These are phyloP conservation scores for Drosophila trichaetosa DNA, from an alignment of 2,888 invertebrate genomes.

Conservation along the genomic window DNA sequence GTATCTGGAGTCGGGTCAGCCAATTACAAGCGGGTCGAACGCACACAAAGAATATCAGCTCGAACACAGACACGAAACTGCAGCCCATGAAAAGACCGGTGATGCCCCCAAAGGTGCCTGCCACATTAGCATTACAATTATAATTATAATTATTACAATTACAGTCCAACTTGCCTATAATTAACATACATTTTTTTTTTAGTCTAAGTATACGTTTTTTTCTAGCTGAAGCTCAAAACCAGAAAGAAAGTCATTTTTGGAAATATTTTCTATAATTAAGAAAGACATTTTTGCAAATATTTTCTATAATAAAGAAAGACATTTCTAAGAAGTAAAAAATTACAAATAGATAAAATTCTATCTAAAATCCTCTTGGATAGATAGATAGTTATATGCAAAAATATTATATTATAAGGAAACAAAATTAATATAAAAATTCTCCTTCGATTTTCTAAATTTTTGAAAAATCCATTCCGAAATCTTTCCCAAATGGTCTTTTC, in stretches of 20 bases:
- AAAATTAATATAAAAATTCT: not conserved
- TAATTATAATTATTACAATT: not conserved
- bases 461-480: no score
- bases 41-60: slow-evolving; percentile 86
- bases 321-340: not conserved
- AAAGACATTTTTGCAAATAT: not conserved
- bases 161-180: slow-evolving; percentile 9
- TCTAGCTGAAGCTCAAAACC: no score
- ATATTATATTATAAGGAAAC: not conserved
- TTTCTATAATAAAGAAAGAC: not conserved
- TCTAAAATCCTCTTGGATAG: not conserved
- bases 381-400: not conserved
- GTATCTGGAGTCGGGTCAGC: slow-evolving; percentile 72
- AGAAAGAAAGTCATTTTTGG: no score
- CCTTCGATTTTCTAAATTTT: no score
- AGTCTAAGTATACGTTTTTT: no score
- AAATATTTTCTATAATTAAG: not conserved
- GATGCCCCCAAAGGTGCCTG: slow-evolving; percentile 90
- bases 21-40: slow-evolving; percentile 81
- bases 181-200: not conserved
- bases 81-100: slow-evolving; percentile 89
- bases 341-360: not conserved
- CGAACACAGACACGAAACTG: slow-evolving; percentile 89
- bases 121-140: slow-evolving; percentile 1
- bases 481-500: not conserved